Evolutionary conservation across 2,888 invertebrate species (phyloP).

Genomic region (Xestia ashworthii): DNA sequence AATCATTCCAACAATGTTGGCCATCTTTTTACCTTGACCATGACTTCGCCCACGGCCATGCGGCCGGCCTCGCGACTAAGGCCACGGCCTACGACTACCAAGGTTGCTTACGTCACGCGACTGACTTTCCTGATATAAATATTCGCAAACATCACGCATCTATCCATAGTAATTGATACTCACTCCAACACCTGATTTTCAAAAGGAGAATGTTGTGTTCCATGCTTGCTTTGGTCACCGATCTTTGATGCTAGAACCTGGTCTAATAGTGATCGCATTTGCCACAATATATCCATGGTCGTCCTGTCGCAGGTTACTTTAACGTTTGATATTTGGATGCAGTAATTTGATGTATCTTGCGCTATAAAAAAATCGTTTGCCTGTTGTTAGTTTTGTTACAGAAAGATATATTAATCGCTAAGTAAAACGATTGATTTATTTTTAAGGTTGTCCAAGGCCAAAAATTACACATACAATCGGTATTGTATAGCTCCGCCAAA

Average conservation of each 20-base stretch:
- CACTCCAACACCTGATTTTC: constrained; percentile 84
- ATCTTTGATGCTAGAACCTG: constrained; percentile 83
- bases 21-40: constrained; percentile 52
- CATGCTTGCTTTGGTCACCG: constrained; percentile 63
- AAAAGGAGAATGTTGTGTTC: constrained; percentile 71
- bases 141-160: constrained; percentile 17
- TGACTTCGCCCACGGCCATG: constrained; percentile 28
- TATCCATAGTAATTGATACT: constrained; percentile 63
- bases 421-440: background rate
- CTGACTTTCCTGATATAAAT: constrained; percentile 45
- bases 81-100: constrained; percentile 37
- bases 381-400: background rate
- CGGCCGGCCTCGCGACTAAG: constrained; percentile 50
- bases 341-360: constrained; percentile 70
- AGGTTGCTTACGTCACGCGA: constrained; percentile 51
- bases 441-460: background rate
- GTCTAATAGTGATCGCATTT: constrained; percentile 80
- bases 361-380: constrained; percentile 64
- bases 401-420: background rate
- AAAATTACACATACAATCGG: background rate
- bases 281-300: constrained; percentile 77
- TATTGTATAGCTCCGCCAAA: background rate
- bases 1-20: constrained; percentile 1
- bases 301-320: constrained; percentile 79
- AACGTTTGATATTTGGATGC: constrained; percentile 75